phyloP scores from a whole-genome alignment of 2,113 vertebrate species.

The Pelecanus crispus region DNA sequence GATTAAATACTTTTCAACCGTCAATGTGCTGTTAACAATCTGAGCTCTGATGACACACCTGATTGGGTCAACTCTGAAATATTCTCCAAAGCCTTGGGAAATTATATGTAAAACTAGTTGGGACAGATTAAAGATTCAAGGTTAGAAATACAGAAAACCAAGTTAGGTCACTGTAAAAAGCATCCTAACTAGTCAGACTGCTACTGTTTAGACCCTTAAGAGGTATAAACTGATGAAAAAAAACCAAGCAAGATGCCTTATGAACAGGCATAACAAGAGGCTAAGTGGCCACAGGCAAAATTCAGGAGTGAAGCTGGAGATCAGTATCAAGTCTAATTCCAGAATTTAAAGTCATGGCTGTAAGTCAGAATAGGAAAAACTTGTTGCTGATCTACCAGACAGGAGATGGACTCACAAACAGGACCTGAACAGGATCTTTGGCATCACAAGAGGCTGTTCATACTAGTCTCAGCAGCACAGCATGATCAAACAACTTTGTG shows the following conservation, averaged over 20 bases:
- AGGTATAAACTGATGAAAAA: neutral
- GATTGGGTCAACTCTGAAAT: constrained; percentile 55
- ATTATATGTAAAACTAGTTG: constrained; percentile 43
- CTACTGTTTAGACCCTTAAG: neutral
- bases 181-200: neutral
- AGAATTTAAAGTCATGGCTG: neutral
- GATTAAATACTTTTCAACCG: neutral
- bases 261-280: neutral
- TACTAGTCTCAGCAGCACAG: neutral
- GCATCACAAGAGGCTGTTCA: neutral
- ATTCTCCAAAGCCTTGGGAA: constrained; percentile 33
- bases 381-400: neutral
- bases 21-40: neutral
- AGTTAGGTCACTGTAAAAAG: neutral
- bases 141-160: constrained; percentile 39
- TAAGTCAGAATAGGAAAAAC: neutral
- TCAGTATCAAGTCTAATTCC: neutral
- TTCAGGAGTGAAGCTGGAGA: neutral
- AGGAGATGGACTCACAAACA: neutral
- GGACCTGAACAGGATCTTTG: neutral
- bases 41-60: neutral
- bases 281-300: neutral
- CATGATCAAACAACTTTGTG: neutral
- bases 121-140: constrained; percentile 47
- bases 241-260: neutral